A percentile compares a stretch with the other conserved stretches of the same genome.
Evolutionary conservation across 2,113 vertebrate species (phyloP).

Genomic region (Chrysemys picta): DNA sequence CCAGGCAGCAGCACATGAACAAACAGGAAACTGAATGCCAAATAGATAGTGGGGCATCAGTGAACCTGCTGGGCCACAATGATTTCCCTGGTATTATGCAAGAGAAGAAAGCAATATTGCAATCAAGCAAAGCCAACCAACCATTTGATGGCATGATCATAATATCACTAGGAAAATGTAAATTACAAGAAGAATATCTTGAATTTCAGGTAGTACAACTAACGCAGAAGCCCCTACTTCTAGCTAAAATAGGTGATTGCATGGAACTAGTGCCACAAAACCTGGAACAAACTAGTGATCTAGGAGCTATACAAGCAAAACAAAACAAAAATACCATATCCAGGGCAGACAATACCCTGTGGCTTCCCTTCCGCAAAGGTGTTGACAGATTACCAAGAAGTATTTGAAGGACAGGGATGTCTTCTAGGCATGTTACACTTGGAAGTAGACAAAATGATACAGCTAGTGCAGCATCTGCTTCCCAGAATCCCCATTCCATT

Average conservation of each 20-base stretch:
- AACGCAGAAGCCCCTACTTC: not conserved
- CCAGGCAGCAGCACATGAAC: not conserved
- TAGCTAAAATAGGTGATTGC: not conserved
- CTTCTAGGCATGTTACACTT: not conserved
- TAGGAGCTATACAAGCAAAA: slow-evolving; percentile 1
- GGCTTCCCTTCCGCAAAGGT: not conserved
- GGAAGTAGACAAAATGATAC: slow-evolving; percentile 12
- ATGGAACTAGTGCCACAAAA: not conserved
- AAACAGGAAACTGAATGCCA: not conserved
- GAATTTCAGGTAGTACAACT: not conserved
- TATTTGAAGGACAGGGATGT: slow-evolving; percentile 4
- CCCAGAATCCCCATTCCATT: not conserved
- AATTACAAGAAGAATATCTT: not conserved
- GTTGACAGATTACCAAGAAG: slow-evolving; percentile 6
- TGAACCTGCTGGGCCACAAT: not conserved
- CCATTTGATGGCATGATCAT: not conserved
- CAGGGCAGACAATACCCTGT: not conserved
- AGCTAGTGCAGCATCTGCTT: not conserved
- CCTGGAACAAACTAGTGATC: slow-evolving; percentile 2
- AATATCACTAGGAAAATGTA: not conserved
- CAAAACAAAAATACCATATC: not conserved
- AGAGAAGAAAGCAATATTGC: not conserved
- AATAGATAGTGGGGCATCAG: not conserved
- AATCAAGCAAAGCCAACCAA: rapidly evolving
- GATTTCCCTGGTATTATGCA: not conserved